Conservation (phyloP, 2,888 invertebrate species). For the Hoplodrina blanda region DNA sequence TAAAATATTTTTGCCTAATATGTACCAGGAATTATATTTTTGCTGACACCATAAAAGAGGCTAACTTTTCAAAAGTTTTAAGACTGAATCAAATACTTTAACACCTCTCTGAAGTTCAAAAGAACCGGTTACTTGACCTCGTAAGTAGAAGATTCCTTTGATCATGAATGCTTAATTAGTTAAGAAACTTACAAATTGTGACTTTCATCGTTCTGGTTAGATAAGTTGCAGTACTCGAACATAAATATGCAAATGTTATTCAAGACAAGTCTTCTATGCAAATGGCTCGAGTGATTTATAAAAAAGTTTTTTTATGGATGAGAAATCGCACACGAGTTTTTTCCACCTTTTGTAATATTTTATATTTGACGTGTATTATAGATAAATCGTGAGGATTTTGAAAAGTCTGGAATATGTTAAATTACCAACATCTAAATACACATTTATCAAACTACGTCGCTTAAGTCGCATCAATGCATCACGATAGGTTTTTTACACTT, state of each 20-base stretch:
- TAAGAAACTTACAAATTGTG: conserved; percentile 55
- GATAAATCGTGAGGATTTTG: conserved; percentile 1
- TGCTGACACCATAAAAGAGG: conserved; percentile 1
- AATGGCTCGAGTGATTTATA: conserved; percentile 19
- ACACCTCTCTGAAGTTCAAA: conserved; percentile 48
- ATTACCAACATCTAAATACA: neutral
- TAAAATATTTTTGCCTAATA: neutral
- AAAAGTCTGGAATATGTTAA: neutral
- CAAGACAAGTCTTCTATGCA: conserved; percentile 68
- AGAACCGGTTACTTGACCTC: conserved; percentile 42
- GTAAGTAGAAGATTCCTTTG: conserved; percentile 47
- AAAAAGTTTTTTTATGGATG: neutral
- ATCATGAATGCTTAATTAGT: conserved; percentile 66
- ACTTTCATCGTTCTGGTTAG: conserved; percentile 59
- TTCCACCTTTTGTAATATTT: neutral
- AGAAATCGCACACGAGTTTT: conserved; percentile 4
- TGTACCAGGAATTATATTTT: neutral
- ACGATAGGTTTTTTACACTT: no score
- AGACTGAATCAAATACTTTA: conserved; percentile 54
- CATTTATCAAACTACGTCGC: conserved; percentile 9
- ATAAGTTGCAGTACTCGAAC: conserved; percentile 64
- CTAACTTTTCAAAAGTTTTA: conserved; percentile 26
- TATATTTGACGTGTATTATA: neutral
- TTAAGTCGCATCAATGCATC: conserved; percentile 18
- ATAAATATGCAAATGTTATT: conserved; percentile 75